Conservation (phyloP, 2,888 invertebrate genomes). For the Panopea generosa region DNA sequence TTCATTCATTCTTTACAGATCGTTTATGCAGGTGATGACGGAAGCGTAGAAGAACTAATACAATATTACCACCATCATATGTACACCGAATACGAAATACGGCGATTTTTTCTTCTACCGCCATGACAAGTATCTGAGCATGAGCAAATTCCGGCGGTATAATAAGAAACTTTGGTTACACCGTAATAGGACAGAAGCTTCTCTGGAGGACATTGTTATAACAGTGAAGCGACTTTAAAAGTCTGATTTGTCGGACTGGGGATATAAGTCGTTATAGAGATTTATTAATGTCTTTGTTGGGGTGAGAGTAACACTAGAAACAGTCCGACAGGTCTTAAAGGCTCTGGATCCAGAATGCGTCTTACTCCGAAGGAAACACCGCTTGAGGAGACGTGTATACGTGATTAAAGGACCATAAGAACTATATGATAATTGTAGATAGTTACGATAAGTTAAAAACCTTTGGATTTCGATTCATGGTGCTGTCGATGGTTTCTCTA, state of each 20-base stretch:
- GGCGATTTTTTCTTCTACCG: constrained; percentile 10
- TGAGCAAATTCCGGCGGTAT: constrained; percentile 7
- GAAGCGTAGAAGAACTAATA: constrained; percentile 1
- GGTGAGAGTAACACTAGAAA: constrained; percentile 24
- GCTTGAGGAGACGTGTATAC: constrained; percentile 15
- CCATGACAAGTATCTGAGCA: constrained; percentile 8
- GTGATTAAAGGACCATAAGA: constrained; percentile 29
- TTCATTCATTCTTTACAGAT: neutral
- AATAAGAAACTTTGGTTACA: neutral
- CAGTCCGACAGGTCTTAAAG: constrained; percentile 10
- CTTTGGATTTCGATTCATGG: constrained; percentile 36
- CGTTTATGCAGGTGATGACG: neutral
- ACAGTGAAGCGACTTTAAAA: neutral
- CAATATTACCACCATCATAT: constrained; percentile 1
- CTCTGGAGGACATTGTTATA: neutral
- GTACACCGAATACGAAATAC: constrained; percentile 18
- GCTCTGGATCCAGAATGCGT: constrained; percentile 22
- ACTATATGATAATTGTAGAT: constrained; percentile 6
- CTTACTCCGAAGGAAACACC: neutral
- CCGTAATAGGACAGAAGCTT: constrained; percentile 1
- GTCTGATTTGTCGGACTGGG: constrained; percentile 1
- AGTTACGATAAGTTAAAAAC: constrained; percentile 43
- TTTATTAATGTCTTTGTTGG: constrained; percentile 10
- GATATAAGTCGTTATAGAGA: constrained; percentile 25
- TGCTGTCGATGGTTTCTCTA: constrained; percentile 30